Evolutionary conservation across 1,140 invertebrate species (phyloP).

Genomic region (Homarus americanus): DNA sequence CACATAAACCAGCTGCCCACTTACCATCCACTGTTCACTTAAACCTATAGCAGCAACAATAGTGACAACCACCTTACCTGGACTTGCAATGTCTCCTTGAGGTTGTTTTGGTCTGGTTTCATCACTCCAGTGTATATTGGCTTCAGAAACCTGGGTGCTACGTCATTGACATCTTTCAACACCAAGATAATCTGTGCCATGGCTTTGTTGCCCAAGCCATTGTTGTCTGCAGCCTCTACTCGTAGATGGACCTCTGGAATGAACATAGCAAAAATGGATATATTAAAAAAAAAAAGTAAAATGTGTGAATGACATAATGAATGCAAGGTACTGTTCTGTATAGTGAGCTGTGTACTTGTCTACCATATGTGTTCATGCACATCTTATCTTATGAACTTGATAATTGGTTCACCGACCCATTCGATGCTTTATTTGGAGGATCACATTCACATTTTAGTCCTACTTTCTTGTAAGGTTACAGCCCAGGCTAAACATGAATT

Average conservation of each 20-base stretch:
- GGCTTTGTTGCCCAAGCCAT: constrained; percentile 87
- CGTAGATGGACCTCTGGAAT: constrained; percentile 84
- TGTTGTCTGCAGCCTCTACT: constrained; percentile 91
- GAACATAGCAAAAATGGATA: neutral
- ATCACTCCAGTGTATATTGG: constrained; percentile 89
- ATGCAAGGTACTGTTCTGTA: too few relatives aligned
- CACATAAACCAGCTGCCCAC: too few relatives aligned
- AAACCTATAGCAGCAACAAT: neutral
- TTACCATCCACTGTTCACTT: too few relatives aligned
- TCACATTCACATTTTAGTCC: too few relatives aligned
- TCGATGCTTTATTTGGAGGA: too few relatives aligned
- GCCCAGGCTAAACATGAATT: too few relatives aligned
- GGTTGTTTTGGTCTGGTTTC: constrained; percentile 83
- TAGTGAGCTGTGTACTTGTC: too few relatives aligned
- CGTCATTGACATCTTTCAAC: constrained; percentile 92
- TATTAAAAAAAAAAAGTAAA: neutral
- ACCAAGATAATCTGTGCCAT: constrained; percentile 86
- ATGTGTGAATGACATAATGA: too few relatives aligned
- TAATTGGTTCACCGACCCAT: too few relatives aligned
- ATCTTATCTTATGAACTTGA: too few relatives aligned
- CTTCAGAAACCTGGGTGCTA: constrained; percentile 89
- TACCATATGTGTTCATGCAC: too few relatives aligned
- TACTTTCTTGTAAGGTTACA: too few relatives aligned
- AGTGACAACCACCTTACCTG: constrained; percentile 67
- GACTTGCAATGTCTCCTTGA: constrained; percentile 76